A percentile compares a stretch with the other conserved stretches of the same genome.
phyloP scores from a whole-genome alignment of 2,797 vertebrate species.

The Semaprochilodus insignis region DNA sequence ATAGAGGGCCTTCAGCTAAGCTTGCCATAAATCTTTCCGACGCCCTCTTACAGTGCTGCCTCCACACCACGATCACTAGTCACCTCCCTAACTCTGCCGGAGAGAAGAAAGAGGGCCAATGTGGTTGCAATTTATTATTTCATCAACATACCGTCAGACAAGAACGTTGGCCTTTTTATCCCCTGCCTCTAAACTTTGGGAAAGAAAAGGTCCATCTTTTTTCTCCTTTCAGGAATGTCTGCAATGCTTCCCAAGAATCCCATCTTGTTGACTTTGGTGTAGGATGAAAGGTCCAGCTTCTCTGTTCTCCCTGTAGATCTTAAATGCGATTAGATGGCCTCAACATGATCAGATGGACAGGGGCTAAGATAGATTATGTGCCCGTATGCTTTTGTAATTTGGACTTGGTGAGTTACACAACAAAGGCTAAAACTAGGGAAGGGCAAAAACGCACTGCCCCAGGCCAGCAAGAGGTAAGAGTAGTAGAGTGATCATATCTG shows the following conservation, averaged over 20 bases:
- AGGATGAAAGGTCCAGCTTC: slow-evolving; percentile 79
- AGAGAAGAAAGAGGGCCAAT: slow-evolving; percentile 53
- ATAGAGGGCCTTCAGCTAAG: slow-evolving; percentile 29
- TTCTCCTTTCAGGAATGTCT: slow-evolving; percentile 81
- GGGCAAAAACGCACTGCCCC: slow-evolving; percentile 26
- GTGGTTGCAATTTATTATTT: slow-evolving; percentile 64
- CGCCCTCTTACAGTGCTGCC: slow-evolving; percentile 45
- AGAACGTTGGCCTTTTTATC: slow-evolving; percentile 56
- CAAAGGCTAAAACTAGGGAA: slow-evolving; percentile 58
- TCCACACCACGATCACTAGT: slow-evolving; percentile 46
- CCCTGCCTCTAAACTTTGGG: slow-evolving; percentile 64
- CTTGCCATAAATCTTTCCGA: slow-evolving; percentile 55
- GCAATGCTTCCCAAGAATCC: slow-evolving; percentile 80
- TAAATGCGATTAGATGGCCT: slow-evolving; percentile 79
- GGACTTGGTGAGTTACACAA: slow-evolving; percentile 58
- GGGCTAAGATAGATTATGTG: slow-evolving; percentile 72
- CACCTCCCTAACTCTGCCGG: slow-evolving; percentile 17
- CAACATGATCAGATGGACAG: slow-evolving; percentile 72
- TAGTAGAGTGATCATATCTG: background rate
- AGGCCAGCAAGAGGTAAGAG: slow-evolving; percentile 36
- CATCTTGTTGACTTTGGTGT: slow-evolving; percentile 83
- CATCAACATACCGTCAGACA: slow-evolving; percentile 55
- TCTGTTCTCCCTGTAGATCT: slow-evolving; percentile 78
- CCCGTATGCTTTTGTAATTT: slow-evolving; percentile 69
- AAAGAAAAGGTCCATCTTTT: slow-evolving; percentile 64